A percentile compares a stretch with the other conserved stretches of the same genome.
phyloP scores from a whole-genome alignment of 2,888 invertebrate genomes.

The Papilio protenor region DNA sequence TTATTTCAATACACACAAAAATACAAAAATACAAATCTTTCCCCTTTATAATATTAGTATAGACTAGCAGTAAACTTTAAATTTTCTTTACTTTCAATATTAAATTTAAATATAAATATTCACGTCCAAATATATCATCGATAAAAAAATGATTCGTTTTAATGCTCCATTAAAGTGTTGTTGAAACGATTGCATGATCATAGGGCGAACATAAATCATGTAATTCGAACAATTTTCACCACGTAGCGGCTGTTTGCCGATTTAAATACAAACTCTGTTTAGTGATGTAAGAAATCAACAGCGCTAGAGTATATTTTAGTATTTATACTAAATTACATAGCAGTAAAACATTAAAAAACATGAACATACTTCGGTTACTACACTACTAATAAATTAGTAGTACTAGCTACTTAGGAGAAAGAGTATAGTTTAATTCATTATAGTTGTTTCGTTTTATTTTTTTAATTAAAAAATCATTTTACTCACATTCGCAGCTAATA shows the following conservation, averaged over 20 bases:
- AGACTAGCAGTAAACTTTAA: neutral
- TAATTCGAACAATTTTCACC: slow-evolving; percentile 43
- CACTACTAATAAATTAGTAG: neutral
- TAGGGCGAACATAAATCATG: slow-evolving; percentile 38
- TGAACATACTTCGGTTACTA: neutral
- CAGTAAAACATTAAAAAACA: too few relatives aligned
- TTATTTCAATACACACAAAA: too few relatives aligned
- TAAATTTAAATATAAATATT: neutral
- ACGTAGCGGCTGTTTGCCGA: slow-evolving; percentile 34
- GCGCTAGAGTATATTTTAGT: neutral
- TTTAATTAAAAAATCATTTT: too few relatives aligned
- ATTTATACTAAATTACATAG: too few relatives aligned
- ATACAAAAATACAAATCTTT: too few relatives aligned
- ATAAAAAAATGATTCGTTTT: slow-evolving; percentile 10
- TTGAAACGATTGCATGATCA: slow-evolving; percentile 38
- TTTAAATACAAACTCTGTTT: slow-evolving; percentile 31
- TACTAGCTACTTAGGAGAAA: too few relatives aligned
- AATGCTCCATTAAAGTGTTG: slow-evolving; percentile 27
- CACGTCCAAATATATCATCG: neutral
- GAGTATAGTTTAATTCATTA: too few relatives aligned
- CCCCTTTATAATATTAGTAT: too few relatives aligned
- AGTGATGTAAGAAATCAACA: slow-evolving; percentile 19
- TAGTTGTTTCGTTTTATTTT: too few relatives aligned
- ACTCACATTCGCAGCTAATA: too few relatives aligned
- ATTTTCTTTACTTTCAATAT: neutral